phyloP scores from a whole-genome alignment of 2,113 vertebrate genomes.

The Oncorhynchus masou region DNA sequence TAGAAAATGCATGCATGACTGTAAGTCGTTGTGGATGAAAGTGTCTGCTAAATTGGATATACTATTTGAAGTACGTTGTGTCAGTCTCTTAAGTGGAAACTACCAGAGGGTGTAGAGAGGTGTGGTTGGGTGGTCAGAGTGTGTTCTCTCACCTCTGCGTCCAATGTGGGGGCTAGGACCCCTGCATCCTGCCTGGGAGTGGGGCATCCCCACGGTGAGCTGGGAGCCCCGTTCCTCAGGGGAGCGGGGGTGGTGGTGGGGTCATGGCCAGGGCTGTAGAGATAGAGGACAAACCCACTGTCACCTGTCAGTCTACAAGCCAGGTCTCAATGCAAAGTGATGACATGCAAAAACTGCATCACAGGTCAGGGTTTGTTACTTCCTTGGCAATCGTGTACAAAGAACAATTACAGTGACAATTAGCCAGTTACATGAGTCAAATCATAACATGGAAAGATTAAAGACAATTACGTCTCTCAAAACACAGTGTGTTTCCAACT shows the following conservation, averaged over 20 bases:
- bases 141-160: conserved; percentile 80
- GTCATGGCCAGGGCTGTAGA: conserved; percentile 77
- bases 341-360: conserved; percentile 35
- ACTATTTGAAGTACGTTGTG: no score
- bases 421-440: conserved; percentile 10
- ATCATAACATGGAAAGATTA: background rate
- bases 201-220: conserved; percentile 64
- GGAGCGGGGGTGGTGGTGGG: conserved; percentile 72
- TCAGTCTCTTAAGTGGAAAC: no score
- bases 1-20: no score
- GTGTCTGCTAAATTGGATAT: no score
- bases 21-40: no score
- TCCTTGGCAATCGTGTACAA: conserved; percentile 9
- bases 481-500: background rate
- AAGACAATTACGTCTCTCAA: conserved; percentile 1
- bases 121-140: background rate
- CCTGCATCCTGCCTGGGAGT: conserved; percentile 65
- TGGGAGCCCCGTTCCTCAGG: conserved; percentile 79
- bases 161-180: conserved; percentile 87
- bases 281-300: conserved; percentile 21
- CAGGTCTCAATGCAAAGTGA: conserved; percentile 1
- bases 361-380: conserved; percentile 8
- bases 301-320: conserved; percentile 2
- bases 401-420: conserved; percentile 1
- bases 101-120: background rate